phyloP scores from a whole-genome alignment of 1,140 invertebrate species.

The Apolygus lucorum region DNA sequence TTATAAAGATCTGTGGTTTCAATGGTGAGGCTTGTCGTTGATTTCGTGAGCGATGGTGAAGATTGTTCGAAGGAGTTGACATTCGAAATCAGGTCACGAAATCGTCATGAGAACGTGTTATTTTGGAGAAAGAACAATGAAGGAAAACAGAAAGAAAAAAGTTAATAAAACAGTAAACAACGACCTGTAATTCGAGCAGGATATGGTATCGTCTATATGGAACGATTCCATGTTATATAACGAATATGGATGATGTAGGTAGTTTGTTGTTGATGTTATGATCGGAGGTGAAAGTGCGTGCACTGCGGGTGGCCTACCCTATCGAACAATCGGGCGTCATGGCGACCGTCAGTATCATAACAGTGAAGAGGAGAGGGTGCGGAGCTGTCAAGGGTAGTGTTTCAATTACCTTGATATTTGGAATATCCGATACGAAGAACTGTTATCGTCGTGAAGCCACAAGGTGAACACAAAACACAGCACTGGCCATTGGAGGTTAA shows the following conservation, averaged over 20 bases:
- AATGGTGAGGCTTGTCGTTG: too few species aligned
- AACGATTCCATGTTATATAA: too few species aligned
- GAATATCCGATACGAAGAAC: neutral
- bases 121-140: too few species aligned
- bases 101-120: neutral
- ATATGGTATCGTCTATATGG: too few species aligned
- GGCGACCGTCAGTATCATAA: neutral
- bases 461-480: neutral
- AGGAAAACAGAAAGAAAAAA: too few species aligned
- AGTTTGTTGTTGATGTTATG: neutral
- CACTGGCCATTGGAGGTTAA: neutral
- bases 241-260: too few species aligned
- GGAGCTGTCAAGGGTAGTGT: too few species aligned
- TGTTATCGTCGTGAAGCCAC: neutral
- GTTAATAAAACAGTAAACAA: too few species aligned
- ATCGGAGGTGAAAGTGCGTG: neutral
- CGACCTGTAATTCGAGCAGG: too few species aligned
- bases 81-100: neutral
- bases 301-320: neutral
- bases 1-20: too few species aligned
- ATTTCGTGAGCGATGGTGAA: too few species aligned
- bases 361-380: neutral
- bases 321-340: conserved; percentile 13
- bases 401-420: neutral
- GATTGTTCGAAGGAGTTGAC: too few species aligned